Evolutionary conservation across 1,140 invertebrate genomes (phyloP).

Genomic region (Euwallacea fornicatus): DNA sequence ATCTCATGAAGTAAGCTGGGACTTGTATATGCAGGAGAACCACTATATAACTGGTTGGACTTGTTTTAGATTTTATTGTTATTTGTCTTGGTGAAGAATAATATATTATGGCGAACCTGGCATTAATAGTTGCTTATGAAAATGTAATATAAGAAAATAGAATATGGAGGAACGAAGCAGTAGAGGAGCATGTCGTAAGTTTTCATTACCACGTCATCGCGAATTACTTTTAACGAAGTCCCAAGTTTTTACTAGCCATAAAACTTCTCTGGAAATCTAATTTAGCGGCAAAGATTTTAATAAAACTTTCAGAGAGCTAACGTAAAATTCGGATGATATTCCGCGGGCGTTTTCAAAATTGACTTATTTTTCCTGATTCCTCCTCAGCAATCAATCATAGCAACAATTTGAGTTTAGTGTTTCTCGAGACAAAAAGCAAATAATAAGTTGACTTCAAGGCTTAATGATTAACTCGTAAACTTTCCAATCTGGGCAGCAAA

Average conservation of each 20-base stretch:
- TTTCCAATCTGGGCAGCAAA: neutral
- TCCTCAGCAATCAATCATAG: too few species aligned
- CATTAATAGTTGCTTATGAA: too few species aligned
- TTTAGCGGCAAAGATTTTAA: constrained; percentile 9
- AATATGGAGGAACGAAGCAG: neutral
- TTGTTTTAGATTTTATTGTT: constrained; percentile 30
- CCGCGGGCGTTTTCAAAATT: too few species aligned
- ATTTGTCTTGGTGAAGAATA: too few species aligned
- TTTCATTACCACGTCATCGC: constrained; percentile 7
- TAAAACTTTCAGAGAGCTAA: neutral
- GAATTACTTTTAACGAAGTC: constrained; percentile 12
- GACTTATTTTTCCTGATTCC: too few species aligned
- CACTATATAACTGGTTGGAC: neutral
- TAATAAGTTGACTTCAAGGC: too few species aligned
- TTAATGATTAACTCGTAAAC: neutral
- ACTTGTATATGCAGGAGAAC: constrained; percentile 12
- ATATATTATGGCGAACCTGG: too few species aligned
- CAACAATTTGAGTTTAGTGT: too few species aligned
- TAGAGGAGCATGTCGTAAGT: constrained; percentile 1
- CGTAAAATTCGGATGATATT: neutral
- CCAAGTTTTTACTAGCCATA: constrained; percentile 7
- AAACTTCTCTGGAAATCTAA: constrained; percentile 9
- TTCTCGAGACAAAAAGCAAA: too few species aligned
- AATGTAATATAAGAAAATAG: too few species aligned
- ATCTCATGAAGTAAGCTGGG: constrained; percentile 31